These are phyloP conservation scores for Luperina testacea DNA, from an alignment of 2,888 invertebrate species.

Conservation along the genomic window DNA sequence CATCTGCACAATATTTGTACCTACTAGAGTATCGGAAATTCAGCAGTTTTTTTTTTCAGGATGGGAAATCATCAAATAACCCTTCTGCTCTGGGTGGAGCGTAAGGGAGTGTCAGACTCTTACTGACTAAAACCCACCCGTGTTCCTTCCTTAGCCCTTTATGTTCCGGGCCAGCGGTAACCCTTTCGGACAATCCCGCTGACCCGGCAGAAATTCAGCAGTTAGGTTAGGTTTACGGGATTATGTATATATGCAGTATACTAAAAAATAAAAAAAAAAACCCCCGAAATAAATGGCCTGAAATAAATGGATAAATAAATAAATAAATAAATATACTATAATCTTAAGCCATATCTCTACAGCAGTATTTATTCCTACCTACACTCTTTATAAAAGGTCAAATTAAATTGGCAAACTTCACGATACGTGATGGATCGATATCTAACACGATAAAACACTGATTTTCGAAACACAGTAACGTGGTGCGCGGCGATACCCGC, in stretches of 20 bases:
- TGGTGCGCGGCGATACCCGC: neutral
- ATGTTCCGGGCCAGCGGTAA: too few relatives aligned
- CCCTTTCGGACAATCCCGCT: too few relatives aligned
- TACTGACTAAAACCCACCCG: too few relatives aligned
- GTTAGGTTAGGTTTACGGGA: neutral
- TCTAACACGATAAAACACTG: neutral
- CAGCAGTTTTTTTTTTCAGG: too few relatives aligned
- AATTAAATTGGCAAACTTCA: neutral
- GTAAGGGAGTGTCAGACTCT: too few relatives aligned
- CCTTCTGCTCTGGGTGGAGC: too few relatives aligned
- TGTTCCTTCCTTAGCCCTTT: too few relatives aligned
- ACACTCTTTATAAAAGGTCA: neutral
- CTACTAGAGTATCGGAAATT: slow-evolving; percentile 1
- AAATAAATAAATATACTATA: too few relatives aligned
- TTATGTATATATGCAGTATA: neutral
- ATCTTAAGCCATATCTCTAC: neutral
- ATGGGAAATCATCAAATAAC: too few relatives aligned
- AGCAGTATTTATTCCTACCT: neutral
- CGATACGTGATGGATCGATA: neutral
- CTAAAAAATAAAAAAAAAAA: too few relatives aligned
- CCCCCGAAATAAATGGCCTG: too few relatives aligned
- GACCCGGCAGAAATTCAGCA: neutral
- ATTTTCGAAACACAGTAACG: neutral
- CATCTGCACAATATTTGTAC: neutral
- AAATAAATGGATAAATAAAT: too few relatives aligned